Percentiles rank a stretch among this genome's conserved stretches.
These are phyloP conservation scores for Taeniopygia guttata DNA, from an alignment of 2,797 vertebrate species.

Conservation along the genomic window DNA sequence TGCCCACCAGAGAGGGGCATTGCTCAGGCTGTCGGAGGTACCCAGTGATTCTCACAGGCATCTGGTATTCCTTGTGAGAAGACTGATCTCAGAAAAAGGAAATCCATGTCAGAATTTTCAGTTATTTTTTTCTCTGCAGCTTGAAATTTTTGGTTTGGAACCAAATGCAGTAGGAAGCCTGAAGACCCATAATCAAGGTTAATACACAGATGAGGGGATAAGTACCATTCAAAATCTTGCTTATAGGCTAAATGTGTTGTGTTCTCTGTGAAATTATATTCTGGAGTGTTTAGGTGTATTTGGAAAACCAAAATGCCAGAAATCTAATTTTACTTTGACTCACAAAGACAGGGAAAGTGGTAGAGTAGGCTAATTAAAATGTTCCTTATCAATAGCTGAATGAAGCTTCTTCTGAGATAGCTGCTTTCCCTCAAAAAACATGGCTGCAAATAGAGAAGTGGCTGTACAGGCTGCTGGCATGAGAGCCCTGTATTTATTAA, in stretches of 20 bases:
- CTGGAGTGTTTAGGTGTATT: neutral
- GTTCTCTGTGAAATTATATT: neutral
- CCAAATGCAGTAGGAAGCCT: neutral
- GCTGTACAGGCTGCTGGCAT: neutral
- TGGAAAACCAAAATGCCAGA: neutral
- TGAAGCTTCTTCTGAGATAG: neutral
- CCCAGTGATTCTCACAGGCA: rapidly evolving
- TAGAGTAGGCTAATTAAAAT: neutral
- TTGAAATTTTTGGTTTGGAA: neutral
- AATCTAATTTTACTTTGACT: neutral
- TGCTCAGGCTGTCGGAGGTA: neutral
- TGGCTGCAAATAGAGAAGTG: neutral
- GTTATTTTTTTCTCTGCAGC: neutral
- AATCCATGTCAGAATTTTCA: neutral
- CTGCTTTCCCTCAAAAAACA: neutral
- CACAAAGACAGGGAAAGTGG: neutral
- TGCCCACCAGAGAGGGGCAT: neutral
- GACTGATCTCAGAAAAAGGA: neutral
- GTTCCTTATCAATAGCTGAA: neutral
- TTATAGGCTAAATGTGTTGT: neutral
- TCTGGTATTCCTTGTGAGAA: neutral
- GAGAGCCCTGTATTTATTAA: neutral
- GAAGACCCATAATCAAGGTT: neutral
- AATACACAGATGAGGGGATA: neutral
- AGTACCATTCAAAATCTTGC: neutral